phyloP scores from a whole-genome alignment of 2,113 vertebrate species.

The Aegithalos caudatus region DNA sequence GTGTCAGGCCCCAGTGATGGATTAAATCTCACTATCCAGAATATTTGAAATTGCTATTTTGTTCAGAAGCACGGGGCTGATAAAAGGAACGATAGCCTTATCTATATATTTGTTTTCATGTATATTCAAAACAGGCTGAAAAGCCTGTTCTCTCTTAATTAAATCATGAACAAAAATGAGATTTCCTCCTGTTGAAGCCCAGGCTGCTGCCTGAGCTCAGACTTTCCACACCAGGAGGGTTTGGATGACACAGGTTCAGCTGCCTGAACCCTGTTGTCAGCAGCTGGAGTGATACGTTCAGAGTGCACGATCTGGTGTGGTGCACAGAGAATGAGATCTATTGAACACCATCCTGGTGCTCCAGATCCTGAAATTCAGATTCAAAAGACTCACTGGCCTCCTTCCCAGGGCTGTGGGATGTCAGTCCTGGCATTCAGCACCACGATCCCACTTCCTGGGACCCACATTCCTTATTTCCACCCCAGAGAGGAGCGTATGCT shows the following conservation, averaged over 20 bases:
- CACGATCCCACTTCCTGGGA: neutral
- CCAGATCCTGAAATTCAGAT: neutral
- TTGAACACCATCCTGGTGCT: neutral
- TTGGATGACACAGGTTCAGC: neutral
- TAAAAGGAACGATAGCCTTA: neutral
- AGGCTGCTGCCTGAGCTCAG: constrained; percentile 1
- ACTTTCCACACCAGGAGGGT: neutral
- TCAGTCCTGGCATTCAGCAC: neutral
- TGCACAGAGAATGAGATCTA: neutral
- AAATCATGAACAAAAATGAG: constrained; percentile 56
- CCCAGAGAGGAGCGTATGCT: neutral
- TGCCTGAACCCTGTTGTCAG: constrained; percentile 6
- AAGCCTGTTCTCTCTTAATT: constrained; percentile 16
- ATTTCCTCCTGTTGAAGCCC: constrained; percentile 5
- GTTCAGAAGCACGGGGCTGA: neutral
- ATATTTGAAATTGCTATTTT: neutral
- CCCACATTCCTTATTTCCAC: neutral
- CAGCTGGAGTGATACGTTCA: neutral
- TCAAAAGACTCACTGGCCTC: neutral
- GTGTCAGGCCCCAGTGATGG: neutral
- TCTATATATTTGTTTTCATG: constrained; percentile 1
- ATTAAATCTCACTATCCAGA: constrained; percentile 12
- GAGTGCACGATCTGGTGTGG: constrained; percentile 35
- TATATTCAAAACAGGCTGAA: constrained; percentile 17
- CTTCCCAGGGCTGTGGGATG: neutral